Percentiles rank a stretch among this genome's conserved stretches.
phyloP scores from a whole-genome alignment of 2,113 vertebrate species.

The Trichomycterus rosablanca region DNA sequence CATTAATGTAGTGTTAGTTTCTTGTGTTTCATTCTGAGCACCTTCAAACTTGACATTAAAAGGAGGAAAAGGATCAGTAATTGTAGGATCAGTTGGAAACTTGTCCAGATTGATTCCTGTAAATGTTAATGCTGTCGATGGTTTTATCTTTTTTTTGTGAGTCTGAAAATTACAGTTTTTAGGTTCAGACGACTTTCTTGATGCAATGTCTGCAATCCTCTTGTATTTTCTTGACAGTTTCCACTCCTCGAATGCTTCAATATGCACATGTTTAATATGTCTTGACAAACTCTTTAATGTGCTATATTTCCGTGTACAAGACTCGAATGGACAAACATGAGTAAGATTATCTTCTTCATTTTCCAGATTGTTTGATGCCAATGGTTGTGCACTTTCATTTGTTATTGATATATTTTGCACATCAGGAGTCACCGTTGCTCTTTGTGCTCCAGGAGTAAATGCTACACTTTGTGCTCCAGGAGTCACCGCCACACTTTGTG shows the following conservation, averaged over 20 bases:
- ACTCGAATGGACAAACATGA: slow-evolving; percentile 85
- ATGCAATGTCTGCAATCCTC: slow-evolving; percentile 76
- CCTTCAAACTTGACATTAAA: slow-evolving; percentile 71
- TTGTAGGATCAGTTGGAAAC: slow-evolving; percentile 62
- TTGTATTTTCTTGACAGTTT: slow-evolving; percentile 89
- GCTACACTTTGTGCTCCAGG: no score
- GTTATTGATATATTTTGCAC: no score
- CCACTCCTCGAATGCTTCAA: slow-evolving; percentile 91
- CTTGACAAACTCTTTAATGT: slow-evolving; percentile 94
- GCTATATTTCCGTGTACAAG: slow-evolving; percentile 89
- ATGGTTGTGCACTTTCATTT: not conserved
- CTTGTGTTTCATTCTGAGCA: slow-evolving; percentile 26
- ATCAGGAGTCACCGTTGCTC: no score
- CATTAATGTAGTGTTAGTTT: slow-evolving; percentile 54
- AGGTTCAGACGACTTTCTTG: slow-evolving; percentile 60
- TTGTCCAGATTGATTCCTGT: slow-evolving; percentile 54
- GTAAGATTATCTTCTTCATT: slow-evolving; percentile 63
- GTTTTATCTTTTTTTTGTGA: slow-evolving; percentile 57
- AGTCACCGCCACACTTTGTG: no score
- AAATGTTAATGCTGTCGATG: slow-evolving; percentile 46
- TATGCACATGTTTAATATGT: slow-evolving; percentile 94
- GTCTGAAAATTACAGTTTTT: slow-evolving; percentile 60
- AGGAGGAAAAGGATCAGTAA: slow-evolving; percentile 70
- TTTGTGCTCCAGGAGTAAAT: no score
- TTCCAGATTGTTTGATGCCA: not conserved